These are phyloP conservation scores for Blastobasis adustella DNA, from an alignment of 2,888 invertebrate species.

Conservation along the genomic window DNA sequence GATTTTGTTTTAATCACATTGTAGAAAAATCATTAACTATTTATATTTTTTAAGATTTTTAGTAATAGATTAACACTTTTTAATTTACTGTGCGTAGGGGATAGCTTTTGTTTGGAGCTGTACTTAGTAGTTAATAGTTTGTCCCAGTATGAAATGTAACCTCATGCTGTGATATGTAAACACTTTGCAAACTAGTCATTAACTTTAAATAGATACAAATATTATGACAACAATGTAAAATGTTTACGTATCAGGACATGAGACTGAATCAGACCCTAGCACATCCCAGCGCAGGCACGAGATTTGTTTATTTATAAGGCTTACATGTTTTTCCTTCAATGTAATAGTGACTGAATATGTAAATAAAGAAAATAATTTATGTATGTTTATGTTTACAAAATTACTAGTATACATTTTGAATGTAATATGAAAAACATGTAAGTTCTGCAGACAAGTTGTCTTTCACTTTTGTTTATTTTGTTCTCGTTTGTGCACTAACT, in stretches of 20 bases:
- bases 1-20: conserved; percentile 50
- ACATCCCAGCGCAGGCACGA: conserved; percentile 15
- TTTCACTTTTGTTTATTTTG: conserved; percentile 18
- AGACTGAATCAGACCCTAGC: conserved; percentile 13
- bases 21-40: conserved; percentile 44
- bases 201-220: too few relatives aligned
- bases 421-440: conserved; percentile 18
- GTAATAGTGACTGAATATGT: background rate
- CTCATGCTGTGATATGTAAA: too few relatives aligned
- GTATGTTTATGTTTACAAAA: conserved; percentile 16
- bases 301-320: conserved; percentile 21
- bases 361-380: conserved; percentile 8
- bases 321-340: conserved; percentile 23
- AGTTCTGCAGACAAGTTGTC: conserved; percentile 6
- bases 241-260: conserved; percentile 17
- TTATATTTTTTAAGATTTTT: conserved; percentile 46
- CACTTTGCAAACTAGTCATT: too few relatives aligned
- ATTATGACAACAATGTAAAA: conserved; percentile 4
- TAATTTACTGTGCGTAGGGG: conserved; percentile 33
- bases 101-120: conserved; percentile 34
- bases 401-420: conserved; percentile 8
- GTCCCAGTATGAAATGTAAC: background rate
- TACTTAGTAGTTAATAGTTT: conserved; percentile 7
- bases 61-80: conserved; percentile 25
- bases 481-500: conserved; percentile 13